phyloP scores from a whole-genome alignment of 2,797 vertebrate species.

The Gallirallus australis region DNA sequence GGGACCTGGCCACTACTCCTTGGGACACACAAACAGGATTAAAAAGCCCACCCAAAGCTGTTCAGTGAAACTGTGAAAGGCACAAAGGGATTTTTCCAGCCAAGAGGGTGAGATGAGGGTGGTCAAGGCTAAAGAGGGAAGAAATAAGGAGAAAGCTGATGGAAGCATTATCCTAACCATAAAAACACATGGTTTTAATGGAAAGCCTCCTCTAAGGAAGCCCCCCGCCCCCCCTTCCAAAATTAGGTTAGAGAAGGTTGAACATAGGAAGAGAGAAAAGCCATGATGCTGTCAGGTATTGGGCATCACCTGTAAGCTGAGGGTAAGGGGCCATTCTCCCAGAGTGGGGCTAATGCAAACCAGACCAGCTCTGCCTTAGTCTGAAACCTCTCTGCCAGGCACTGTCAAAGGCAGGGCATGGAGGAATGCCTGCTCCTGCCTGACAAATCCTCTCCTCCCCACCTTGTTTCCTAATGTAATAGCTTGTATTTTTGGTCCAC shows the following conservation, averaged over 20 bases:
- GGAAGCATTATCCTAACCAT: neutral
- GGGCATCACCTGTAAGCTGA: neutral
- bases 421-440: neutral
- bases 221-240: neutral
- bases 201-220: neutral
- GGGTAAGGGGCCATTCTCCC: neutral
- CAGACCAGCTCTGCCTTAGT: neutral
- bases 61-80: neutral
- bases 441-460: neutral
- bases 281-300: neutral
- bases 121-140: neutral
- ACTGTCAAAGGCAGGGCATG: neutral
- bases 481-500: neutral
- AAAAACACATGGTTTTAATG: neutral
- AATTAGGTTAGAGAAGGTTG: neutral
- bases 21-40: neutral
- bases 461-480: neutral
- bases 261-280: neutral
- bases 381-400: neutral
- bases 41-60: neutral
- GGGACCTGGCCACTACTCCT: neutral
- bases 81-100: neutral
- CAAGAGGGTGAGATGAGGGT: neutral
- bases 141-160: neutral
- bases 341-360: accelerated